These are phyloP conservation scores for Hyperoplus immaculatus DNA, from an alignment of 2,797 vertebrate genomes.

Conservation along the genomic window DNA sequence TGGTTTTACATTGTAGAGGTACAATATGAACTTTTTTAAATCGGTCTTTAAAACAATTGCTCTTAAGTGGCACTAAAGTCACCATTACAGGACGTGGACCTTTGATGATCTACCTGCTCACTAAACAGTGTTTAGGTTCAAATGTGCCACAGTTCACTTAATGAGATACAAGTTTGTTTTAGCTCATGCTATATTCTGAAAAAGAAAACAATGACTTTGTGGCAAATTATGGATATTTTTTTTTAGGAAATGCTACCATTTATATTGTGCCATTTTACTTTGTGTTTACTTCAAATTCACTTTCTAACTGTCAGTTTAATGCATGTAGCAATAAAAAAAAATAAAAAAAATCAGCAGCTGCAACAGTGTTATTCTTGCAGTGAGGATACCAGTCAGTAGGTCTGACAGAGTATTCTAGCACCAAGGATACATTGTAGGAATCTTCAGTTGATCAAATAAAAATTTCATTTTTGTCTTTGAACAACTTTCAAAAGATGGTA, in stretches of 20 bases:
- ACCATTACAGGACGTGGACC: slow-evolving; percentile 18
- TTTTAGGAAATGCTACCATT: slow-evolving; percentile 20
- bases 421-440: slow-evolving; percentile 9
- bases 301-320: slow-evolving; percentile 9
- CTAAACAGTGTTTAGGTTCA: neutral
- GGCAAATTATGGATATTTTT: neutral
- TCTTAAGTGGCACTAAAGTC: slow-evolving; percentile 9
- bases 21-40: neutral
- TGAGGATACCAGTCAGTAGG: slow-evolving; percentile 10
- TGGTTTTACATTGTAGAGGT: slow-evolving; percentile 19
- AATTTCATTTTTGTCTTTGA: slow-evolving; percentile 7
- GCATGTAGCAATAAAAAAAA: neutral
- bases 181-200: neutral
- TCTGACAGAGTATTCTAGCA: slow-evolving; percentile 14
- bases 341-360: neutral
- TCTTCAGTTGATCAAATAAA: slow-evolving; percentile 10
- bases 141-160: neutral
- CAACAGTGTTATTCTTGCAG: slow-evolving; percentile 37
- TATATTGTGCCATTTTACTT: slow-evolving; percentile 32
- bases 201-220: neutral
- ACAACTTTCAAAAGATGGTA: slow-evolving; percentile 1
- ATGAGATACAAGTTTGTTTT: neutral
- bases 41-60: neutral
- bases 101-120: slow-evolving; percentile 1
- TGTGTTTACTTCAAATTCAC: slow-evolving; percentile 10